phyloP scores from a whole-genome alignment of 2,113 vertebrate species.

The Accipiter virgatus region DNA sequence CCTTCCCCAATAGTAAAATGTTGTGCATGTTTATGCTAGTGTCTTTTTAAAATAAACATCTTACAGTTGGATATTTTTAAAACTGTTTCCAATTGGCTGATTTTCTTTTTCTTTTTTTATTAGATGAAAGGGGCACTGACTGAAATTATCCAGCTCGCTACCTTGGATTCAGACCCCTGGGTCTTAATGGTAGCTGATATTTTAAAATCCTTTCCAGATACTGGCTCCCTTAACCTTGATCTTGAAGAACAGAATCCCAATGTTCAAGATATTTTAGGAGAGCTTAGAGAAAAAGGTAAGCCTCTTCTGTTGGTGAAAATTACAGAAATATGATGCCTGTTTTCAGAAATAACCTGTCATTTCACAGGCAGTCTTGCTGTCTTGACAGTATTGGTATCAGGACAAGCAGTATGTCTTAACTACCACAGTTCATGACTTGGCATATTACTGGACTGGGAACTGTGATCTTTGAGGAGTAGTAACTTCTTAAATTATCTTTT shows the following conservation, averaged over 20 bases:
- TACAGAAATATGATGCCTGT: background rate
- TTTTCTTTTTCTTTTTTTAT: slow-evolving; percentile 61
- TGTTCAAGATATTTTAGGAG: slow-evolving; percentile 95
- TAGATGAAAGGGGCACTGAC: slow-evolving; percentile 97
- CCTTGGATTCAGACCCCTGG: slow-evolving; percentile 97
- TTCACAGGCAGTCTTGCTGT: background rate
- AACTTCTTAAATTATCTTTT: background rate
- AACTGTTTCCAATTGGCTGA: slow-evolving; percentile 55
- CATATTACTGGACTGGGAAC: background rate
- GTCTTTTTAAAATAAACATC: slow-evolving; percentile 7
- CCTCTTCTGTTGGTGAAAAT: background rate
- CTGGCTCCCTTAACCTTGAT: slow-evolving; percentile 94
- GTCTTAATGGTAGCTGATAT: slow-evolving; percentile 99
- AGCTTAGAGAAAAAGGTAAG: slow-evolving; percentile 94
- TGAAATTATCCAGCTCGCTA: slow-evolving; percentile 95
- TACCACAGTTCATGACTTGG: background rate
- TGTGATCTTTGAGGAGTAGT: background rate
- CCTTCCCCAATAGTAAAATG: slow-evolving; percentile 12
- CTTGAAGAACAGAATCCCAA: slow-evolving; percentile 98
- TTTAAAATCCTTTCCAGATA: slow-evolving; percentile 96
- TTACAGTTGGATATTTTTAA: no score
- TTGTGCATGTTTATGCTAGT: slow-evolving; percentile 28
- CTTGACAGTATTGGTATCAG: background rate
- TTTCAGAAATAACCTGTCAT: background rate
- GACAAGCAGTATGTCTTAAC: background rate